A percentile compares a stretch with the other conserved stretches of the same genome.
Evolutionary conservation across 37 sponge, comb jelly and placozoan species (phyloP).

Genomic region (Oopsacas minuta): DNA sequence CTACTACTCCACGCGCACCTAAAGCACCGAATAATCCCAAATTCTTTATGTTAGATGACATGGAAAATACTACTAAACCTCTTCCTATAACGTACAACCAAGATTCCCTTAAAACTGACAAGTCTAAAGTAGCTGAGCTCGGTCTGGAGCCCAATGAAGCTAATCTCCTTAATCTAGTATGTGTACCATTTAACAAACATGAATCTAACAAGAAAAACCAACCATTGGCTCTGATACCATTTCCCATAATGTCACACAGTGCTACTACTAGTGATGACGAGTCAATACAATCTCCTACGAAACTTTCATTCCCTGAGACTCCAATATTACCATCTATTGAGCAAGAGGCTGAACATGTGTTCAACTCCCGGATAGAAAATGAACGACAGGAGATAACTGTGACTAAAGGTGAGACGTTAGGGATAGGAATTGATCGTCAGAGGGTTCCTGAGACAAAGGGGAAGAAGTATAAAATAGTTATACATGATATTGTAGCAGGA

Average conservation of each 20-base stretch:
- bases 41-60: background rate
- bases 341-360: background rate
- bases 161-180: background rate
- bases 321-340: background rate
- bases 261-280: conserved; percentile 11
- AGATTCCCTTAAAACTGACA: background rate
- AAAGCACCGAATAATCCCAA: background rate
- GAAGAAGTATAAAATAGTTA: background rate
- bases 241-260: background rate
- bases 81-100: background rate
- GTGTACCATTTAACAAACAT: background rate
- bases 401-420: background rate
- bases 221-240: background rate
- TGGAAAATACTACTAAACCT: background rate
- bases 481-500: background rate
- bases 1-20: background rate
- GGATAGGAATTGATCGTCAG: background rate
- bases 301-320: background rate
- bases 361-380: background rate
- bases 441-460: background rate
- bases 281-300: background rate
- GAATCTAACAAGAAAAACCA: background rate
- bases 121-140: background rate
- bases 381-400: background rate
- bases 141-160: background rate